These are phyloP conservation scores for Lycia hirtaria DNA, from an alignment of 2,888 invertebrate species.

Conservation along the genomic window DNA sequence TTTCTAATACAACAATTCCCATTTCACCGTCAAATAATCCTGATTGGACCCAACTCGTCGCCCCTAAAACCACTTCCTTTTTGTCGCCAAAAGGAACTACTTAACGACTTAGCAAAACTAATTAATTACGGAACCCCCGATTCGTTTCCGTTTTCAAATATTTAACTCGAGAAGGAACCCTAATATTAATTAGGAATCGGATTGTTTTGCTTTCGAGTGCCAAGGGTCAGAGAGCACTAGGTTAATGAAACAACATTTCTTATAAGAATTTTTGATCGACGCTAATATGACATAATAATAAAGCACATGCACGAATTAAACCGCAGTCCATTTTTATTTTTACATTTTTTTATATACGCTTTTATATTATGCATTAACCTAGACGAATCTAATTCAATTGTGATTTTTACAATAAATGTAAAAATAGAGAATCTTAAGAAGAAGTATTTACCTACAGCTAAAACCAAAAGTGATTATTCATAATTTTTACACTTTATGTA, in stretches of 20 bases:
- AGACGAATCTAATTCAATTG: too few species aligned
- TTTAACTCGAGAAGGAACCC: slow-evolving; percentile 35
- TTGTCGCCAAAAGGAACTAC: slow-evolving; percentile 38
- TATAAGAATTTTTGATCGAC: too few species aligned
- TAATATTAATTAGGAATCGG: slow-evolving; percentile 38
- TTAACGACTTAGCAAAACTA: slow-evolving; percentile 44
- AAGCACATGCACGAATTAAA: too few species aligned
- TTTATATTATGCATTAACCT: too few species aligned
- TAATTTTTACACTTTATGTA: too few species aligned
- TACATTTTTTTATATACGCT: too few species aligned
- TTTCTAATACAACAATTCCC: slow-evolving; percentile 4
- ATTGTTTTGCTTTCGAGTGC: slow-evolving; percentile 26
- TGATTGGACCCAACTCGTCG: slow-evolving; percentile 3
- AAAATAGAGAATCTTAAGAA: too few species aligned
- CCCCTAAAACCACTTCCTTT: slow-evolving; percentile 20
- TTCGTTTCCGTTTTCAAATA: slow-evolving; percentile 37
- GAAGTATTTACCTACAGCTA: too few species aligned
- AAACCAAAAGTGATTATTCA: too few species aligned
- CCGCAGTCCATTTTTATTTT: too few species aligned
- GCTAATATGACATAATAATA: background rate
- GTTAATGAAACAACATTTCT: background rate
- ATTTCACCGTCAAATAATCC: slow-evolving; percentile 6
- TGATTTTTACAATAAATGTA: too few species aligned
- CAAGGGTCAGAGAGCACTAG: background rate
- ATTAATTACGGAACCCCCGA: slow-evolving; percentile 43